phyloP scores from a whole-genome alignment of 2,113 vertebrate genomes.

The Redunca redunca region DNA sequence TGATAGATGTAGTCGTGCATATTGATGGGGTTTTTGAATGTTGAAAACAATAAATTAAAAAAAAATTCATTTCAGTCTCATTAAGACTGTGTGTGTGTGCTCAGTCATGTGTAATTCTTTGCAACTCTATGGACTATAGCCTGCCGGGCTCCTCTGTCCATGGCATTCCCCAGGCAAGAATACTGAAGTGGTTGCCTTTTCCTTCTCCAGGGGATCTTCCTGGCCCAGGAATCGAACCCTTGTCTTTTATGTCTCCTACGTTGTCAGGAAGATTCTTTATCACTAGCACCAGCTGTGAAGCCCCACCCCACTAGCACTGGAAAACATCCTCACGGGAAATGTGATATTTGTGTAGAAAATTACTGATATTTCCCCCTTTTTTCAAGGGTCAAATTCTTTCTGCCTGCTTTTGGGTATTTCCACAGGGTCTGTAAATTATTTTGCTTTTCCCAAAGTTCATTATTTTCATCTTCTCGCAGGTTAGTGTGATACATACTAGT shows the following conservation, averaged over 20 bases:
- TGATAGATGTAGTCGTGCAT: too few species aligned
- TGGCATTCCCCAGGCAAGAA: background rate
- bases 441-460: background rate
- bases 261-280: background rate
- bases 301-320: rapidly evolving
- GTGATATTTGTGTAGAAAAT: rapidly evolving
- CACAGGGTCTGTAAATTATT: background rate
- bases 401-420: background rate
- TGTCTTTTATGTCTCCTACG: background rate
- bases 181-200: background rate
- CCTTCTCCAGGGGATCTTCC: background rate
- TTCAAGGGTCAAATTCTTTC: background rate
- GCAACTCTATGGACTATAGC: background rate
- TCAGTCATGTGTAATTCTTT: background rate
- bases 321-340: background rate
- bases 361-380: background rate
- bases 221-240: background rate
- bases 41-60: background rate
- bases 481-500: background rate
- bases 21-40: background rate
- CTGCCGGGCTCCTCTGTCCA: background rate
- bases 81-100: background rate
- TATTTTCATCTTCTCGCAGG: background rate
- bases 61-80: background rate
- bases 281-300: background rate